These are phyloP conservation scores for Crossocerus cetratus DNA, from an alignment of 2,888 invertebrate species.

Conservation along the genomic window DNA sequence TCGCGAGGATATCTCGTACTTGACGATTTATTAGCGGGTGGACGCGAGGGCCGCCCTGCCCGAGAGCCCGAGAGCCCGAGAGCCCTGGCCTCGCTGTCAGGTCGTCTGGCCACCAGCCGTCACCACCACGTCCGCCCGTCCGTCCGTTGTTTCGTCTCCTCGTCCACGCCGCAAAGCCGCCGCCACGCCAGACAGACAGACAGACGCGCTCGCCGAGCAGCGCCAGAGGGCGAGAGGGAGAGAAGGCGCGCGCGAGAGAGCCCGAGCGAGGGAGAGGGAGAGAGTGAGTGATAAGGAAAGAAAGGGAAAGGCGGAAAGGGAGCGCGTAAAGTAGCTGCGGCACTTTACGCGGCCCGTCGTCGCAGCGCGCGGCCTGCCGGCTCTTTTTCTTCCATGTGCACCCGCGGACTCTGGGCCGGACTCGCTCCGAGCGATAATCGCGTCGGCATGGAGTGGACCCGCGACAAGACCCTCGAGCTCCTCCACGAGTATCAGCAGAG, in stretches of 20 bases:
- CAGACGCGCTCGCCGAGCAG: no score
- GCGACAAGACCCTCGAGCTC: constrained; percentile 65
- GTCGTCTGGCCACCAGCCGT: not conserved
- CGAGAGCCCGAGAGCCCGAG: no score
- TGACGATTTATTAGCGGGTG: constrained; percentile 49
- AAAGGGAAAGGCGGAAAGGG: not conserved
- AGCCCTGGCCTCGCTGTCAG: constrained; percentile 4
- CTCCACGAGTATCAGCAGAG: constrained; percentile 65
- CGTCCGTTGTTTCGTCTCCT: constrained; percentile 15
- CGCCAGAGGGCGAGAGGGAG: not conserved
- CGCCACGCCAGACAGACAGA: not conserved
- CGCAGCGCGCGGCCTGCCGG: constrained; percentile 5
- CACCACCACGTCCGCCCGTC: not conserved
- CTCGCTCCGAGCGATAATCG: constrained; percentile 43
- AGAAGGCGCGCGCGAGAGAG: not conserved
- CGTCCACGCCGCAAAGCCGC: constrained; percentile 5
- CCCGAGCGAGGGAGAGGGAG: not conserved
- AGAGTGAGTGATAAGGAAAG: not conserved
- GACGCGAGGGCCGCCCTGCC: constrained; percentile 22
- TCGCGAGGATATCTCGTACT: constrained; percentile 36
- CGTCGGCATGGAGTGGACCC: constrained; percentile 65
- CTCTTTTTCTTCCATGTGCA: constrained; percentile 47
- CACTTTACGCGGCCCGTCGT: constrained; percentile 1
- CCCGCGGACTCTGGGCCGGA: constrained; percentile 47
- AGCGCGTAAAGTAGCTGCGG: not conserved